Conservation (phyloP, 2,113 vertebrate genomes). For the Rhineura floridana region DNA sequence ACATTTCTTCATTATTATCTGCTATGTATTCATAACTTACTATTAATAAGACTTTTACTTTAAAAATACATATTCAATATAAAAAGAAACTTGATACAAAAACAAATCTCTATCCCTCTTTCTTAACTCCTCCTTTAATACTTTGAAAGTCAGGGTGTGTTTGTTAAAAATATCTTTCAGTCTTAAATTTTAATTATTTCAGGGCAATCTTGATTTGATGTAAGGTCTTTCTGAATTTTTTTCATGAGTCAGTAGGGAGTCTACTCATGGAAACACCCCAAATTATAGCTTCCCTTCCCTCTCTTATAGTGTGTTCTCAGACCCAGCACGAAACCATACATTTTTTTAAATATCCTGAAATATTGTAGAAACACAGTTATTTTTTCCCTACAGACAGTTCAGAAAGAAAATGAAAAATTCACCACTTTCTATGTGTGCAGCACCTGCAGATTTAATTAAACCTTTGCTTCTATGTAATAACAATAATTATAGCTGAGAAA, state of each 20-base stretch:
- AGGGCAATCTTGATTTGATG: neutral
- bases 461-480: constrained; percentile 49
- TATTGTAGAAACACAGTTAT: constrained; percentile 24
- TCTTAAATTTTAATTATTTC: constrained; percentile 4
- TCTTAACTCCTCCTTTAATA: neutral
- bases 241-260: neutral
- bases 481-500: constrained; percentile 56
- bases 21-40: neutral
- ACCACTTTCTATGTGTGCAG: neutral
- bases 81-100: neutral
- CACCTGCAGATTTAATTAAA: constrained; percentile 55
- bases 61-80: neutral
- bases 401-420: constrained; percentile 35
- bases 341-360: constrained; percentile 37
- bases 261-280: constrained; percentile 5
- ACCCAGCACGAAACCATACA: neutral
- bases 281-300: constrained; percentile 4
- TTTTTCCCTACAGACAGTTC: neutral
- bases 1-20: neutral
- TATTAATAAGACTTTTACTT: neutral
- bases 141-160: neutral
- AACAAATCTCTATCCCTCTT: neutral
- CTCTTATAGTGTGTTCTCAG: constrained; percentile 16
- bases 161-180: neutral
- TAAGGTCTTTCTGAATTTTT: neutral